Percentiles rank a stretch among this genome's conserved stretches.
Evolutionary conservation across 1,140 invertebrate genomes (phyloP).

Genomic region (Dufourea novaeangliae): DNA sequence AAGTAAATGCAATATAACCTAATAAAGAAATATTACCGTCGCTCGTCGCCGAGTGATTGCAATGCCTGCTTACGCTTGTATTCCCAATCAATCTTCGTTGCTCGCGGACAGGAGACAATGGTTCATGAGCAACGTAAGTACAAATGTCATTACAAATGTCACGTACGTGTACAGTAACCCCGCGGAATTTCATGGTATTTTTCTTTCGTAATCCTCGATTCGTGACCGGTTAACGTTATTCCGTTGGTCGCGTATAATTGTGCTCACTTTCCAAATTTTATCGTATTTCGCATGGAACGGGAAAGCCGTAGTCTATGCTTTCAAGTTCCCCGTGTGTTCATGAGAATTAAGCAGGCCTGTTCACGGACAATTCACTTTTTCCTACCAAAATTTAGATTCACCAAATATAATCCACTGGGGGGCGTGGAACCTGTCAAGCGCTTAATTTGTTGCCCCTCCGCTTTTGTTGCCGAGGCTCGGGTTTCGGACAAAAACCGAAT

Average conservation of each 20-base stretch:
- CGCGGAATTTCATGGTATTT: conserved; percentile 13
- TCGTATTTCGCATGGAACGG: conserved; percentile 2
- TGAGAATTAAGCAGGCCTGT: background rate
- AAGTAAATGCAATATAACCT: background rate
- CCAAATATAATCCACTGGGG: too few species aligned
- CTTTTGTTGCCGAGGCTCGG: too few species aligned
- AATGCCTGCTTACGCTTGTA: background rate
- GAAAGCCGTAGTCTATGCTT: background rate
- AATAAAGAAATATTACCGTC: background rate
- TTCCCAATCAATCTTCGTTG: conserved; percentile 7
- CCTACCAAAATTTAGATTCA: too few species aligned
- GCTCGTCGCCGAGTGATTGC: background rate
- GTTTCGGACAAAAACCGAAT: too few species aligned
- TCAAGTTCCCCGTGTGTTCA: background rate
- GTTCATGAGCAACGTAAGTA: background rate
- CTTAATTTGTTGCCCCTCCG: too few species aligned
- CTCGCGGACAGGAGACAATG: background rate
- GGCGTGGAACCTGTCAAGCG: too few species aligned
- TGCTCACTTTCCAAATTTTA: conserved; percentile 64
- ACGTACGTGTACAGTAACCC: conserved; percentile 12
- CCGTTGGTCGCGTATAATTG: conserved; percentile 62
- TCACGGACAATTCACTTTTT: background rate
- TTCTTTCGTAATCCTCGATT: conserved; percentile 42
- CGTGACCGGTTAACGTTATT: conserved; percentile 24
- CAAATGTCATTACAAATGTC: conserved; percentile 43